Evolutionary conservation across 2,113 vertebrate species (phyloP).

Genomic region (Thalassoma bifasciatum): DNA sequence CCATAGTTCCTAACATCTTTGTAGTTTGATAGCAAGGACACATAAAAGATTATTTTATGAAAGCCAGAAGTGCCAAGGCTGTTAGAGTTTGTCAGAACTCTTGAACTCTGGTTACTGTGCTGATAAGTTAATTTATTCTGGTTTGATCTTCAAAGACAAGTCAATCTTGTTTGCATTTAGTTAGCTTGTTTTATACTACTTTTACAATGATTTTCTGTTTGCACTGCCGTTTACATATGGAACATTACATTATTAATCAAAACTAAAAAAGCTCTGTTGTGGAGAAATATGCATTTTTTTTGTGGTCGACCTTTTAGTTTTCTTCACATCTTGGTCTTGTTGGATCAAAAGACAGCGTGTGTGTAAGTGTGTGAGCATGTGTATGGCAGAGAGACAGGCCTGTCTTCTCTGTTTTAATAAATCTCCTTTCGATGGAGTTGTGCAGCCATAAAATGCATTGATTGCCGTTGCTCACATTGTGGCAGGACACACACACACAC

Average conservation of each 20-base stretch:
- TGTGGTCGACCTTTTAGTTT: neutral
- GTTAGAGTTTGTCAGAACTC: neutral
- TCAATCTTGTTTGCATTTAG: too few relatives aligned
- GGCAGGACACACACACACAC: slow-evolving; percentile 44
- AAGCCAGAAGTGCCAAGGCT: neutral
- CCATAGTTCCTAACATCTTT: too few relatives aligned
- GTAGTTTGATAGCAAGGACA: too few relatives aligned
- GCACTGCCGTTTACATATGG: too few relatives aligned
- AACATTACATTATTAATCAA: too few relatives aligned
- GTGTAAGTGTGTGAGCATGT: slow-evolving; percentile 58
- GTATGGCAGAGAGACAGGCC: slow-evolving; percentile 62
- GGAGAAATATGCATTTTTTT: slow-evolving; percentile 11
- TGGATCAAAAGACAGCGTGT: slow-evolving; percentile 76
- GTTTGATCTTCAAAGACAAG: too few relatives aligned
- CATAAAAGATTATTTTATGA: too few relatives aligned
- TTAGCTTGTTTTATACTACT: too few relatives aligned
- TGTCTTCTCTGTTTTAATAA: slow-evolving; percentile 81
- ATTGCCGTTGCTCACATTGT: slow-evolving; percentile 78
- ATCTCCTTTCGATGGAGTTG: slow-evolving; percentile 78
- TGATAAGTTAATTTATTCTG: neutral
- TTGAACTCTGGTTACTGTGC: too few relatives aligned
- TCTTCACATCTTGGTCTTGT: slow-evolving; percentile 69
- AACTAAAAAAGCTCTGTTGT: neutral
- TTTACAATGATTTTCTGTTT: too few relatives aligned
- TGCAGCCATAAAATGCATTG: slow-evolving; percentile 79